Conservation (phyloP, 2,888 invertebrate species). For the Heliconius aoede region DNA sequence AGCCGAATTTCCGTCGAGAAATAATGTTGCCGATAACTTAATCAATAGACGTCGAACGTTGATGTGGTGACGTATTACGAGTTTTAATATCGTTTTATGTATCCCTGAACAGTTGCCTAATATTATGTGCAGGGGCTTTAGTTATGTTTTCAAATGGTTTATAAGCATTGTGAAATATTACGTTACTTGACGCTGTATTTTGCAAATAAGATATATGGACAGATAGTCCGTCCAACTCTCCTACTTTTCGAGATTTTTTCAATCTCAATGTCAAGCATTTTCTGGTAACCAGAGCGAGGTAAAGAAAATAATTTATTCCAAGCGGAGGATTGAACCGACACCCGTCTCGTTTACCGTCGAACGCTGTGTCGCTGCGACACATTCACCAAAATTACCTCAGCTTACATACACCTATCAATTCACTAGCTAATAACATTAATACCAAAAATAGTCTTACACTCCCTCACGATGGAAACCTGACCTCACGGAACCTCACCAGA, state of each 20-base stretch:
- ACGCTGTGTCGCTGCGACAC: not conserved
- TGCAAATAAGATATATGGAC: too few species aligned
- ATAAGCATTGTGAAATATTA: not conserved
- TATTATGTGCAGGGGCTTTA: not conserved
- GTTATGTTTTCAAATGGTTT: not conserved
- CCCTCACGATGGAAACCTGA: not conserved
- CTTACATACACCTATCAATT: not conserved
- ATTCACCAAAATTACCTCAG: not conserved
- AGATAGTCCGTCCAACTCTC: too few species aligned
- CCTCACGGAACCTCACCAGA: slow-evolving; percentile 36
- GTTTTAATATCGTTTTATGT: slow-evolving; percentile 5
- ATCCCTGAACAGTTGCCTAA: not conserved
- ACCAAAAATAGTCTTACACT: not conserved
- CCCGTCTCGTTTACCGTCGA: not conserved
- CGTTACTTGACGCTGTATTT: too few species aligned
- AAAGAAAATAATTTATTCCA: not conserved
- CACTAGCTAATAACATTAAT: not conserved
- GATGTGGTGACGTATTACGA: not conserved
- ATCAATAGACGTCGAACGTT: slow-evolving; percentile 31
- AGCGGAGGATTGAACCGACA: not conserved
- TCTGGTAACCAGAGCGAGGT: not conserved
- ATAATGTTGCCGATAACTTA: slow-evolving; percentile 38
- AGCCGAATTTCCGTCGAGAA: slow-evolving; percentile 39
- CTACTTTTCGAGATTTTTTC: too few species aligned
- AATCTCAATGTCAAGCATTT: not conserved